Base-by-base conservation (phyloP, 1,140 invertebrate species). In the Stegodyphus dumicola region DNA sequence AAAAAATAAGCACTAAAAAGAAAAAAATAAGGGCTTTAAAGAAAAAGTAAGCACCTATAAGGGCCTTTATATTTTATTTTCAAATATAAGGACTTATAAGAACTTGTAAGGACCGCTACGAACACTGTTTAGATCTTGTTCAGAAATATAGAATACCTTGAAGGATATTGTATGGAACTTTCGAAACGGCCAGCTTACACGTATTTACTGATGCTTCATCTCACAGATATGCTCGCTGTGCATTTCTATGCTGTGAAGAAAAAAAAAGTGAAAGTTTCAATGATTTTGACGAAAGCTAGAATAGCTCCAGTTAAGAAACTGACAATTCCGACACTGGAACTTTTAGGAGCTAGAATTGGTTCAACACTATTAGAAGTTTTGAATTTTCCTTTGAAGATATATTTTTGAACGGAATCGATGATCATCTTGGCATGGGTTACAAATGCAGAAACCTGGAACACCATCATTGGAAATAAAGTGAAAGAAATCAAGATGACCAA, bases 351-450 rank as follows among this genome's bases (percentile, higher is more conserved):
- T 65, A 9, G 56, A 9, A 6, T 78, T n/a, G 64, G 5, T 11
- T 13, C 64, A n/a, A 18, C 51, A 53, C 69, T 69, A 54, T 18
- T 67, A 67, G 65, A 67, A 67, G 7, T 7, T 67, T 17, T 67
- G 65, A 67, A 67, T 15, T 67, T 67, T 15, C 65, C 65, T 67
- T 67, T 67, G 17, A 67, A 67, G 65, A 67, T 6, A n/a, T 67
- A 52, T 69, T 78, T 78, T 54, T 78, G 77, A 64, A 78, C 49
- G 6, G 77, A 78, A 13, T 78, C 17, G 7, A 78, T 70, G 77
- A 15, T 54, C 5, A 49, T 78, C 52, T 54, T 69, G 33, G 18
- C n/a, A 0, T 78, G 77, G 65, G 69, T 78, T 53, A 78, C 15
- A n/a, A 70, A 78, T 1, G 17, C 6, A 17, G 64, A 78, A 33